Evolutionary conservation across 2,888 invertebrate species (phyloP).

Genomic region (Leucania comma): DNA sequence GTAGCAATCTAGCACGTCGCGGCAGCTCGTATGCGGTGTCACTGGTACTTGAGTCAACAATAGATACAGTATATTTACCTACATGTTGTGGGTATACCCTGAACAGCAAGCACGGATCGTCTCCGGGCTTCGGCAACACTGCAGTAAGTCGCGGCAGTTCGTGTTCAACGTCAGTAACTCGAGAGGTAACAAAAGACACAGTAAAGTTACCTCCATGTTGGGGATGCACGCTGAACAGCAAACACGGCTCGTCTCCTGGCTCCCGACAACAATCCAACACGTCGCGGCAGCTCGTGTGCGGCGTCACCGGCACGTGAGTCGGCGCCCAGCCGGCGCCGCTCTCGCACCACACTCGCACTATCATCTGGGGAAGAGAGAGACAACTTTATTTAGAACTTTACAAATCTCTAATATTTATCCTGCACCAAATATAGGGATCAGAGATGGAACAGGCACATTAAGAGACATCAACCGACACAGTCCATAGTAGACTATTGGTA

Average conservation of each 20-base stretch:
- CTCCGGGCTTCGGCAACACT: slow-evolving; percentile 92
- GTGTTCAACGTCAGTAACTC: slow-evolving; percentile 92
- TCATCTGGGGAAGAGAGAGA: slow-evolving; percentile 87
- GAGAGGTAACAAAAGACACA: slow-evolving; percentile 73
- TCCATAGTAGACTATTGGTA: background rate
- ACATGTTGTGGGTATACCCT: slow-evolving; percentile 90
- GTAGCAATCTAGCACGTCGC: slow-evolving; percentile 92
- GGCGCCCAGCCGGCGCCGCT: slow-evolving; percentile 88
- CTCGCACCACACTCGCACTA: slow-evolving; percentile 92
- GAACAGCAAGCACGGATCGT: slow-evolving; percentile 91
- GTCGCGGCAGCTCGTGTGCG: slow-evolving; percentile 92
- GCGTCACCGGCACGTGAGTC: slow-evolving; percentile 92
- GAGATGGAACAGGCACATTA: background rate
- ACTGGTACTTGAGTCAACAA: slow-evolving; percentile 90
- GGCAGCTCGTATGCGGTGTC: slow-evolving; percentile 92
- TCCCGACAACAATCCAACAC: slow-evolving; percentile 92
- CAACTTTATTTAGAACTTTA: background rate
- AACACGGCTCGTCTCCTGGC: slow-evolving; percentile 92
- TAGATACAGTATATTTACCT: slow-evolving; percentile 78
- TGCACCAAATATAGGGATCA: background rate
- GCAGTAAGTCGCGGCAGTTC: slow-evolving; percentile 92
- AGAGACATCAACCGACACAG: background rate
- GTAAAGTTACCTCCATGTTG: slow-evolving; percentile 87
- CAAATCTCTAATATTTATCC: background rate
- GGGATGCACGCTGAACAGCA: slow-evolving; percentile 91